Evolutionary conservation across 2,888 invertebrate genomes (phyloP).

Genomic region (Lomographa bimaculata): DNA sequence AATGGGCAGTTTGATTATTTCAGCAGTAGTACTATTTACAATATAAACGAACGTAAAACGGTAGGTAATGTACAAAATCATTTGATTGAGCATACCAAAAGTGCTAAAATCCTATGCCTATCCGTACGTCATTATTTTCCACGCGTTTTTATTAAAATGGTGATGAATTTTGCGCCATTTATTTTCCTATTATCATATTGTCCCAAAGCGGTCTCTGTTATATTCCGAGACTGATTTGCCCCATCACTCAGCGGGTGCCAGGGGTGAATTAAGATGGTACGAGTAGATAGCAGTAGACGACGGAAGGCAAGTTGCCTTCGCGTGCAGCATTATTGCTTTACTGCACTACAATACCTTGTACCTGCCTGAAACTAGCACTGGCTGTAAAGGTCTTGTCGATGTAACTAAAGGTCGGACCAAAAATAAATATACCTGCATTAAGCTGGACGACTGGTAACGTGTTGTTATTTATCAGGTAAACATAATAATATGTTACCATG

Average conservation of each 20-base stretch:
- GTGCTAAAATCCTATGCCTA: no score
- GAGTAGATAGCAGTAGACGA: conserved; percentile 45
- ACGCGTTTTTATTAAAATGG: conserved; percentile 5
- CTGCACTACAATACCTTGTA: conserved; percentile 41
- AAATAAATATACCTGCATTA: conserved; percentile 45
- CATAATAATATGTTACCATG: no score
- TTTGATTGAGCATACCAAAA: no score
- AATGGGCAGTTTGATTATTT: no score
- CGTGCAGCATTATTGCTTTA: conserved; percentile 49
- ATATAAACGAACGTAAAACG: no score
- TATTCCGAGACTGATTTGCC: conserved; percentile 23
- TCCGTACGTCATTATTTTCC: no score
- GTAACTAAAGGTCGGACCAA: conserved; percentile 51
- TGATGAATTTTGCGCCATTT: conserved; percentile 6
- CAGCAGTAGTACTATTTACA: no score
- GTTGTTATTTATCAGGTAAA: no score
- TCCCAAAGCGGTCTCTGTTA: conserved; percentile 8
- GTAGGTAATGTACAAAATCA: no score
- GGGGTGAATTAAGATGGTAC: conserved; percentile 40
- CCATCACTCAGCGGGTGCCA: conserved; percentile 25
- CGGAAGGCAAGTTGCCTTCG: conserved; percentile 49
- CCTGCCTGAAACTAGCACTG: conserved; percentile 17
- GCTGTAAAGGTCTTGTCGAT: conserved; percentile 40
- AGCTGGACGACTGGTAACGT: conserved; percentile 27
- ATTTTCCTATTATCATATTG: conserved; percentile 6